Percentiles rank a stretch among this genome's conserved stretches.
These are phyloP conservation scores for Australoheros scitulus DNA, from an alignment of 2,113 vertebrate species.

Conservation along the genomic window DNA sequence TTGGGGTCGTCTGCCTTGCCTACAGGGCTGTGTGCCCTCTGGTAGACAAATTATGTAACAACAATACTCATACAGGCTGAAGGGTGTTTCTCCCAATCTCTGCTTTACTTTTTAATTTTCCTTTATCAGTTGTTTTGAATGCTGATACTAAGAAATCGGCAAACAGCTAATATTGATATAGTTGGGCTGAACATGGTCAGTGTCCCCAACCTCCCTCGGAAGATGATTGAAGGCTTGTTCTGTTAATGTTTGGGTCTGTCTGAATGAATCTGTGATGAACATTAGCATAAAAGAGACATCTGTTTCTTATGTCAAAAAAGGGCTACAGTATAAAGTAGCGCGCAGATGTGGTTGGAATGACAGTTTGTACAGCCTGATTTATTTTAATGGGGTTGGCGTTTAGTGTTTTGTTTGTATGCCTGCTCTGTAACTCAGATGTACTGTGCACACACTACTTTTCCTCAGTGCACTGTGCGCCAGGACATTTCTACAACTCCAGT, in stretches of 20 bases:
- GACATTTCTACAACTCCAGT: slow-evolving; percentile 95
- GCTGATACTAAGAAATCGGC: no score
- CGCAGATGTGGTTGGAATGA: not conserved
- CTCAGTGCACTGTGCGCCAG: slow-evolving; percentile 92
- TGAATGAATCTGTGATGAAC: not conserved
- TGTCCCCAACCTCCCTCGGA: no score
- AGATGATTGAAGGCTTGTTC: no score
- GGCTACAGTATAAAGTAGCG: not conserved
- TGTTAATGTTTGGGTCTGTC: not conserved
- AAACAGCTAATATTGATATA: no score
- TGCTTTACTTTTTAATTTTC: no score
- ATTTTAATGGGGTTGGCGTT: not conserved
- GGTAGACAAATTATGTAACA: no score
- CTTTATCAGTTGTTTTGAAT: no score
- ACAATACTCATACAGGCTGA: no score
- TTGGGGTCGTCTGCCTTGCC: no score
- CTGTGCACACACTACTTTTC: not conserved
- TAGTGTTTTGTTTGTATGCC: not conserved
- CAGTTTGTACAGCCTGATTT: not conserved
- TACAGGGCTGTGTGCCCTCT: no score
- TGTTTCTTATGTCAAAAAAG: not conserved
- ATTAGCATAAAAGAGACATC: not conserved
- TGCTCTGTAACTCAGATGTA: not conserved
- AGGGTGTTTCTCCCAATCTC: no score
- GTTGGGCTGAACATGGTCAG: no score